These are phyloP conservation scores for Pseudotriccus pelzelni DNA, from an alignment of 2,797 vertebrate species.

Conservation along the genomic window DNA sequence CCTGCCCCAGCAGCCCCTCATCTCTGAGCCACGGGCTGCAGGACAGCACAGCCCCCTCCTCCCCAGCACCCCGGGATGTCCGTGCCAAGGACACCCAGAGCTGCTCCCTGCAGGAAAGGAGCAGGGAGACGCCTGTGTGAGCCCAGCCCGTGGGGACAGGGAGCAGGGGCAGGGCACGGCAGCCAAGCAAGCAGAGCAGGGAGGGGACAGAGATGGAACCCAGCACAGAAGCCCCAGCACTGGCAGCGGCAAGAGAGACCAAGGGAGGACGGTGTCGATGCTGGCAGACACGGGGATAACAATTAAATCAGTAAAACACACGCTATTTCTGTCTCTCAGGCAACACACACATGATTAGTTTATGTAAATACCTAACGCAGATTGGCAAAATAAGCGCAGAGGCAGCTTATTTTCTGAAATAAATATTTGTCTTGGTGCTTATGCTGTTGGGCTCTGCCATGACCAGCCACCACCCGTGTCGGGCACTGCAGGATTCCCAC, in stretches of 20 bases:
- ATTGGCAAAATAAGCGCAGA: slow-evolving; percentile 34
- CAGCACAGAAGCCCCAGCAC: rapidly evolving
- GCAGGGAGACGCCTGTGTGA: background rate
- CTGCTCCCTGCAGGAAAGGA: background rate
- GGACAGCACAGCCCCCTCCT: background rate
- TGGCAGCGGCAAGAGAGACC: background rate
- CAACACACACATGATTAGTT: slow-evolving; percentile 38
- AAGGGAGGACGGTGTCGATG: rapidly evolving
- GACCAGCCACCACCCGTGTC: rapidly evolving
- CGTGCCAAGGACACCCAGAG: rapidly evolving
- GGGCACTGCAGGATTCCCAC: background rate
- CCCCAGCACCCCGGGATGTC: rapidly evolving
- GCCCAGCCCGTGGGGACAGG: background rate
- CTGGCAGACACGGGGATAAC: background rate
- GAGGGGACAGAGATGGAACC: background rate
- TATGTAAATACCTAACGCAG: slow-evolving; percentile 42
- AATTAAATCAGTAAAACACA: background rate
- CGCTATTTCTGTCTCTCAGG: slow-evolving; percentile 39
- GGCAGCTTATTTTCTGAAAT: background rate
- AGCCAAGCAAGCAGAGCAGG: background rate
- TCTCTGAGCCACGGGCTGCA: background rate
- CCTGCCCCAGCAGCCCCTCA: background rate
- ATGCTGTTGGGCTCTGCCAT: background rate
- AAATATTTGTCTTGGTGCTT: background rate
- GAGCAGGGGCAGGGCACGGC: background rate